phyloP scores from a whole-genome alignment of 2,797 vertebrate species.

The Lepilemur ruficaudatus region DNA sequence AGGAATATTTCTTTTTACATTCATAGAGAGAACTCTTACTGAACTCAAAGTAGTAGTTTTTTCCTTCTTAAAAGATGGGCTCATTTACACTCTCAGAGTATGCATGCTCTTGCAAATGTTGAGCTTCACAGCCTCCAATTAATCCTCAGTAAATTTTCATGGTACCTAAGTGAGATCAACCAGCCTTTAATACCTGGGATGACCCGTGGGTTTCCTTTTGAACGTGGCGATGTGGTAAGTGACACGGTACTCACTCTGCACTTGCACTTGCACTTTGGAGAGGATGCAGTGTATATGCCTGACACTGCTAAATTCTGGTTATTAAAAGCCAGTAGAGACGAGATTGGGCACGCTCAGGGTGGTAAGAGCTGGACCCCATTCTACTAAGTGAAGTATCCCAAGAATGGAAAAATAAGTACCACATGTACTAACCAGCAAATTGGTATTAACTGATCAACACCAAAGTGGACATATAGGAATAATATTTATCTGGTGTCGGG shows the following conservation, averaged over 20 bases:
- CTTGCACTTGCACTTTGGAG: background rate
- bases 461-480: no score
- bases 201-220: background rate
- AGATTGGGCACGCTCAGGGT: no score
- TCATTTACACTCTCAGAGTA: background rate
- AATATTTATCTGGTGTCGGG: no score
- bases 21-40: background rate
- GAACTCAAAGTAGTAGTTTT: background rate
- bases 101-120: background rate
- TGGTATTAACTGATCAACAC: no score
- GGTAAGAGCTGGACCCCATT: no score
- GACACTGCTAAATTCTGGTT: background rate
- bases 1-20: no score
- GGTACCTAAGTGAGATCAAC: background rate
- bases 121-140: background rate
- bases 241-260: background rate
- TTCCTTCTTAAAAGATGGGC: background rate
- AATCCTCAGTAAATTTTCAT: background rate
- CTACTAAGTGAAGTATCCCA: no score
- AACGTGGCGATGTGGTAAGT: background rate
- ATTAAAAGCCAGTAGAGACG: no score
- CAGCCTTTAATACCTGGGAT: background rate
- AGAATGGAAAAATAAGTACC: no score
- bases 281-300: background rate
- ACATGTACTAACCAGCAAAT: no score